Conservation (phyloP, 2,888 invertebrate species). For the Trichopoda pennipes region DNA sequence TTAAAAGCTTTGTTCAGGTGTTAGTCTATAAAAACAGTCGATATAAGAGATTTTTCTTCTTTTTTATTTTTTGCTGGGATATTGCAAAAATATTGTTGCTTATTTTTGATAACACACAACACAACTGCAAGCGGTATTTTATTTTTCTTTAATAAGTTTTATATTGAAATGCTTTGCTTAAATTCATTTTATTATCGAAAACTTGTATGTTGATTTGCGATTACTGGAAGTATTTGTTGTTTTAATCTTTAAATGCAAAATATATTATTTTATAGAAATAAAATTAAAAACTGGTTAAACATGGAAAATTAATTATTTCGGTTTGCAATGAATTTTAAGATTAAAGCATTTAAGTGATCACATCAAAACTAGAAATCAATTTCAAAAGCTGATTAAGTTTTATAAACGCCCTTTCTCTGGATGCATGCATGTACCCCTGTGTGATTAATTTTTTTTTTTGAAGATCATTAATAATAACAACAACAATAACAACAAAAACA, state of each 20-base stretch:
- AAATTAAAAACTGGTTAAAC: conserved; percentile 55
- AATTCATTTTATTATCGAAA: conserved; percentile 2
- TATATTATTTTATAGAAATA: conserved; percentile 27
- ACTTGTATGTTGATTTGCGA: background rate
- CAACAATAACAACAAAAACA: too few relatives aligned
- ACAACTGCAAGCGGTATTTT: conserved; percentile 16
- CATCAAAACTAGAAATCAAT: background rate
- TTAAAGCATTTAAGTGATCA: background rate
- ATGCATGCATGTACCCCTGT: too few relatives aligned
- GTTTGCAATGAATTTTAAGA: conserved; percentile 1
- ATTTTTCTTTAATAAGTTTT: conserved; percentile 34
- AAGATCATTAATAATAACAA: conserved; percentile 1
- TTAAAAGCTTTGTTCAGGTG: too few relatives aligned
- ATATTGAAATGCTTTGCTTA: conserved; percentile 15
- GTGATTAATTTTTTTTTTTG: background rate
- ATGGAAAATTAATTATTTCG: conserved; percentile 35
- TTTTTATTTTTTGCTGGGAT: background rate
- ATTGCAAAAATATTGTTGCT: conserved; percentile 19
- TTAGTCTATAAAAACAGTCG: too few relatives aligned
- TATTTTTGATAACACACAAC: too few relatives aligned
- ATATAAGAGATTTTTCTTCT: too few relatives aligned
- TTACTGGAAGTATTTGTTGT: background rate
- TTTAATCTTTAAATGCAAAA: conserved; percentile 31
- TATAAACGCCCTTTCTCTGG: background rate
- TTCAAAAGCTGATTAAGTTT: background rate